Percentiles rank a stretch among this genome's conserved stretches.
These are phyloP conservation scores for Caenorhabditis wallacei DNA, from an alignment of 2,888 invertebrate species.

Conservation along the genomic window DNA sequence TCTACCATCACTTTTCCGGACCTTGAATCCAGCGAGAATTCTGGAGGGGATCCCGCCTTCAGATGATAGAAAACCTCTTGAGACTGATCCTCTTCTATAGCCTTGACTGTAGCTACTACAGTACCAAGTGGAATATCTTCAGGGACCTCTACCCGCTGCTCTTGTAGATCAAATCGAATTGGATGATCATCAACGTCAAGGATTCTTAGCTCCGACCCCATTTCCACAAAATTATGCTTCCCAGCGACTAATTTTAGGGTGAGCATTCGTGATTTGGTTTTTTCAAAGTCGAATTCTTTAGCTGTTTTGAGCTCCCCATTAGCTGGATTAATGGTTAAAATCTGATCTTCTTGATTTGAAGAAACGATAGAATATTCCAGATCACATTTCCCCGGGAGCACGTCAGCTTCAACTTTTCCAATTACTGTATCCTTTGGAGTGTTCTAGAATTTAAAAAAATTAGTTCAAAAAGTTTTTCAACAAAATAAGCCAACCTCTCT, in stretches of 20 bases:
- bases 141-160: slow-evolving; percentile 38
- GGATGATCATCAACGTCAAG: slow-evolving; percentile 55
- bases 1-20: slow-evolving; percentile 57
- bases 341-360: neutral
- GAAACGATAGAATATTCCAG: slow-evolving; percentile 26
- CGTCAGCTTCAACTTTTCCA: slow-evolving; percentile 51
- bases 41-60: slow-evolving; percentile 41
- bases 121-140: slow-evolving; percentile 36
- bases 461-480: neutral
- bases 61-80: slow-evolving; percentile 59
- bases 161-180: slow-evolving; percentile 40
- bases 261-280: slow-evolving; percentile 45
- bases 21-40: slow-evolving; percentile 55
- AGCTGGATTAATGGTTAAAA: slow-evolving; percentile 45
- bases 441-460: slow-evolving; percentile 17
- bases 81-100: slow-evolving; percentile 45
- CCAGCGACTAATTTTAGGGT: slow-evolving; percentile 48
- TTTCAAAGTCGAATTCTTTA: slow-evolving; percentile 65
- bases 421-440: slow-evolving; percentile 55
- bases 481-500: slow-evolving; percentile 62
- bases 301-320: slow-evolving; percentile 64
- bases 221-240: slow-evolving; percentile 24
- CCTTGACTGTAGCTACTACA: slow-evolving; percentile 52
- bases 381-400: slow-evolving; percentile 35
- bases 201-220: slow-evolving; percentile 47